Evolutionary conservation across 2,797 vertebrate genomes (phyloP), one percentile per base, ranked within the genome.

Genomic region (Setipinna tenuifilis): DNA sequence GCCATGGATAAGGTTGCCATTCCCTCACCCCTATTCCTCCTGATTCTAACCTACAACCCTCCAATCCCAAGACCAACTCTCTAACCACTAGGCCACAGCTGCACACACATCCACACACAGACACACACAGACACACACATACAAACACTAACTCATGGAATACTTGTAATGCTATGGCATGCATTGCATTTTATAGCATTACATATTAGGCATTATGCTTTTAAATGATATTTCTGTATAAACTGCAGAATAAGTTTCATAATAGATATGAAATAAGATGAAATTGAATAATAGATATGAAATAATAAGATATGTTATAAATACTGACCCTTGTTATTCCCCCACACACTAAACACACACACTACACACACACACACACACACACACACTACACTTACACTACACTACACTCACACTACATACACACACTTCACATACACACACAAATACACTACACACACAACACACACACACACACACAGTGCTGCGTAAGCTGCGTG

Each of bases 401-500:
- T n/a, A 25, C 62, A 65, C 62, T 25, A 62, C 21, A 65, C n/a
- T 25, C 61, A 65, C 61, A 65, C 25, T n/a, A 28, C 62, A 65
- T n/a, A 65, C 62, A 65, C 23, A 31, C 65, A 71, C 50, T n/a
- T 41, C 35, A 25, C 10, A 57, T 11, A 57, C 54, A 57, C 54
- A 57, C 54, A 57, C 10, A 57, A n/a, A 12, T n/a, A 25, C 62
- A 65, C 62, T 25, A 62, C 21, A 65, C n/a, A 65, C 61, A 65
- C 61, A 65, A 65, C 62, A 28, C 62, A 65, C 62, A 65, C 62
- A 65, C 23, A 31, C 65, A 71, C 50, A 9, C 23, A 17, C 86
- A 98, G 97, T 96, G 80, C 91, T 97, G 87, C 96, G 96, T 93
- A 97, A 97, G 92, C 94, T 98, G 61, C 94, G 97, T 0, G 97